A percentile compares a stretch with the other conserved stretches of the same genome.
phyloP scores from a whole-genome alignment of 2,797 vertebrate genomes.

The Poecilia velifera region DNA sequence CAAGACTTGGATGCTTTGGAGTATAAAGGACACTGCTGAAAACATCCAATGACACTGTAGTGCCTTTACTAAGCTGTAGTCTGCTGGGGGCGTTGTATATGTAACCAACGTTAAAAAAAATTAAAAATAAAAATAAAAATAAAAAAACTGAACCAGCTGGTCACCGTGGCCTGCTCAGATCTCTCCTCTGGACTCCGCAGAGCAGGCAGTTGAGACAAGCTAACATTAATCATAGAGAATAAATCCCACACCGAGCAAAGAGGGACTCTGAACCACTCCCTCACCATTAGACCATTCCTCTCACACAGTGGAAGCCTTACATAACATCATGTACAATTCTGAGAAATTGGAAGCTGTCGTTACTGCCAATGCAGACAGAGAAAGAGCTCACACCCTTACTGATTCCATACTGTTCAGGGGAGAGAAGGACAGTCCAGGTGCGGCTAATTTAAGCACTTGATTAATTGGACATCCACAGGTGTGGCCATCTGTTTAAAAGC shows the following conservation, averaged over 20 bases:
- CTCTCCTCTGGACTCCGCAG: neutral
- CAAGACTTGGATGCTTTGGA: neutral
- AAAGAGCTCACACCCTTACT: neutral
- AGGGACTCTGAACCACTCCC: neutral
- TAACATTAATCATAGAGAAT: conserved; percentile 1
- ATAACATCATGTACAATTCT: neutral
- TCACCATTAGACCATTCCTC: neutral
- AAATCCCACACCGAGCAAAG: neutral
- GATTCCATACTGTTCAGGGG: neutral
- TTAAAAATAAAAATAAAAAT: too few relatives aligned
- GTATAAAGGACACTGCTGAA: neutral
- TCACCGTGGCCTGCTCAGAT: neutral
- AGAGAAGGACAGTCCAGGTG: neutral
- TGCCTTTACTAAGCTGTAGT: neutral
- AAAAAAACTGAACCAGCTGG: neutral
- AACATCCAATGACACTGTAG: neutral
- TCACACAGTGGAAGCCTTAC: neutral
- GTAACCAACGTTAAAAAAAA: neutral
- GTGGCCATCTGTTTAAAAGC: neutral
- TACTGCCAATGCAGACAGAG: neutral
- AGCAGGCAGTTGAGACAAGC: neutral
- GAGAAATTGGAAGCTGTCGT: neutral
- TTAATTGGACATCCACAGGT: neutral
- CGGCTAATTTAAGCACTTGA: neutral
- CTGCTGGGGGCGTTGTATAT: neutral